phyloP scores from a whole-genome alignment of 37 sponge, comb jelly and placozoan species.

The Petrosia ficiformis region DNA sequence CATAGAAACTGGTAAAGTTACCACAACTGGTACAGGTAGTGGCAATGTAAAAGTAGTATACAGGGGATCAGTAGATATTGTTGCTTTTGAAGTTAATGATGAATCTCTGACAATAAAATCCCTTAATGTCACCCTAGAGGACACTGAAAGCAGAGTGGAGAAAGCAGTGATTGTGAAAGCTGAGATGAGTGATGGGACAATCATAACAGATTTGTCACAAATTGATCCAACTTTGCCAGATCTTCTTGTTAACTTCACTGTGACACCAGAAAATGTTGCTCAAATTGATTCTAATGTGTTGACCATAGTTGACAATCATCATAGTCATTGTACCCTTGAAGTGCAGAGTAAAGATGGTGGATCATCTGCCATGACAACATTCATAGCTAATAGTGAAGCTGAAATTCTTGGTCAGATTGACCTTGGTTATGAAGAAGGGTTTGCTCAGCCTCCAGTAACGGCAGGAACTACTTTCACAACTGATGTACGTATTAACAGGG shows the following conservation, averaged over 20 bases:
- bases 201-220: not conserved
- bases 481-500: slow-evolving; percentile 45
- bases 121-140: not conserved
- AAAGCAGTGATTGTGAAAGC: not conserved
- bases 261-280: slow-evolving; percentile 37
- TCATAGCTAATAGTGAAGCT: slow-evolving; percentile 35
- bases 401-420: slow-evolving; percentile 34
- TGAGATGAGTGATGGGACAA: not conserved
- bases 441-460: slow-evolving; percentile 43
- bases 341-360: not conserved
- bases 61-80: not conserved
- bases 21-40: not conserved
- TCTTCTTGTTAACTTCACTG: slow-evolving; percentile 13
- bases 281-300: slow-evolving; percentile 20
- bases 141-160: not conserved
- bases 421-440: slow-evolving; percentile 33
- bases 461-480: slow-evolving; percentile 39
- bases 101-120: not conserved
- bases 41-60: not conserved
- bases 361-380: not conserved
- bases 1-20: not conserved
- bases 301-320: slow-evolving; percentile 14
- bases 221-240: not conserved
- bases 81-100: not conserved
- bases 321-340: slow-evolving; percentile 12